Base-by-base conservation (phyloP, 2,113 vertebrate species). In the Chaetodon trifascialis region DNA sequence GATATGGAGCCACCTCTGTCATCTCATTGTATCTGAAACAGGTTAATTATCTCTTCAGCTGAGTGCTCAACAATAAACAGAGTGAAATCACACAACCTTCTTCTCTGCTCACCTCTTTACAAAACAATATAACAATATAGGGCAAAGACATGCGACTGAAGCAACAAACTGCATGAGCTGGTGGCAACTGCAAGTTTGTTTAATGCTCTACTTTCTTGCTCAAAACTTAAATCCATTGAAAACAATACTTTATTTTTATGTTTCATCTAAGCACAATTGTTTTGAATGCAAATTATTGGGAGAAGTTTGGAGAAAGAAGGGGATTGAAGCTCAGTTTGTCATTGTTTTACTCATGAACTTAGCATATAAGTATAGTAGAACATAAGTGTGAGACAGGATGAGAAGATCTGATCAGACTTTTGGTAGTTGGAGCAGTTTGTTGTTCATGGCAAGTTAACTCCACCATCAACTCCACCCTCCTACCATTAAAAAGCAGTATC, bases 1-100 rank as follows among this genome's bases (percentile, higher is more conserved):
- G 84, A 83, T 80, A 86, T 10, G 25, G 47, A 58, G 51, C n/a
- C 11, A 16, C 67, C 63, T 83, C 79, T 76, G 52, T 86, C 73
- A 79, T 70, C 68, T 73, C 34, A 34, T 49, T 73, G 10, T 49
- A 19, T 62, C 72, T 63, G 11, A 44, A 64, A 77, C 60, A 34
- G 66, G n/a, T 76, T 71, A 59, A 73, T 76, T 69, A 65, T 80
- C 66, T 73, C 73, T 75, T 82, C 23, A 76, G 51, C 69, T 73
- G 79, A 68, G 65, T 67, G 62, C 62, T 80, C 52, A 66, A 23
- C 40, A 68, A 83, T 82, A 79, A 86, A 86, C 55, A 67, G 14
- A 69, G 16, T 25, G 12, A 56, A 83, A 69, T 69, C 59, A 69
- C 59, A 36, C 56, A 79, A 73, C 44, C n/a, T 58, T 69, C 19